Base-by-base conservation (phyloP, 1,140 invertebrate species). In the Heliconius himera region DNA sequence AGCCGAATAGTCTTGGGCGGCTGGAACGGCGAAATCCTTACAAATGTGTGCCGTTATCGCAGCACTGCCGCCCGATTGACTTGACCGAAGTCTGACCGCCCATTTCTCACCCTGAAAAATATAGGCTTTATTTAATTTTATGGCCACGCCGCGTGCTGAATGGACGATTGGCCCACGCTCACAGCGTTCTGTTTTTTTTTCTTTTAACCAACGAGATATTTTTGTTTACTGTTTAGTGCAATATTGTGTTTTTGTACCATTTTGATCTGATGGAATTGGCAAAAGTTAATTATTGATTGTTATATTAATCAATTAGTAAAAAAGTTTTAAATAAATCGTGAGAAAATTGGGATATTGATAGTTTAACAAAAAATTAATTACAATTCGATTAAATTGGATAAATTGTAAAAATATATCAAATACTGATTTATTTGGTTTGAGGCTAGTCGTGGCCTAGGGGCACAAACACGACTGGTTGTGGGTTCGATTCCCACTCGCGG, bases 91-190 rank as follows among this genome's bases (percentile, higher is more conserved):
- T 78, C 79, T 83, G 82, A 83, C 88, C 88, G 86, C 85, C 84
- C 87, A 90, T 91, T 89, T 89, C 90, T 93, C 91, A 92, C 89
- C 89, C 90, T 94, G 93, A 94, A 94, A 94, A 94, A 94, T 94
- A 90, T 93, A 88, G 91, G 93, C 92, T 93, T 94, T 94, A 94
- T 93, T 93, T 91, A 93, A 93, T 93, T 93, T 94, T 92, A 94
- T 93, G 91, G 88, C 88, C 88, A 60, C 80, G 90, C 90, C 88
- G 87, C 91, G 93, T 92, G 91, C 90, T 90, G 91, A 93, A 92
- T 93, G 90, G 88, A 81, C 89, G 91, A 92, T 93, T 92, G 90
- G 88, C 77, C 76, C 71, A 79, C 78, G 78, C 56, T 46, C 70
- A 77, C 81, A 66, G 79, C 76, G 80, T 77, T 85, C 70, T 78